A percentile compares a stretch with the other conserved stretches of the same genome.
phyloP scores from a whole-genome alignment of 2,113 vertebrate genomes.

The Strigops habroptila region DNA sequence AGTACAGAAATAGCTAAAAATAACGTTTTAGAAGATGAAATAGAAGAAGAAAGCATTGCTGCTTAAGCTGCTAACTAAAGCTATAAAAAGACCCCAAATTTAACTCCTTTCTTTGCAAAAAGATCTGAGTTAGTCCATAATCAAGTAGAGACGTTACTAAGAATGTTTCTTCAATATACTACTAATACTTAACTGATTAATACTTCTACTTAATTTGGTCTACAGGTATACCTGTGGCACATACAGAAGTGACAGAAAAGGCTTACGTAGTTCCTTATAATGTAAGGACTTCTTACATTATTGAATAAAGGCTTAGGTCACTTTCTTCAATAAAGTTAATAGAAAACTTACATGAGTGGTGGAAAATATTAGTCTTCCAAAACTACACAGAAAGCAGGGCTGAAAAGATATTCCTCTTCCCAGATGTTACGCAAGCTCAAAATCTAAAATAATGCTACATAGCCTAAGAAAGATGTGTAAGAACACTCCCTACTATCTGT shows the following conservation, averaged over 20 bases:
- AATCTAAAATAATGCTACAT: neutral
- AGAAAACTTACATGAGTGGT: neutral
- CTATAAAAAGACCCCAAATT: neutral
- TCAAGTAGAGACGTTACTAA: neutral
- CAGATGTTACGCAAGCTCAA: neutral
- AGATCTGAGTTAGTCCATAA: neutral
- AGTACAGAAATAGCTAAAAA: neutral
- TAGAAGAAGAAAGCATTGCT: neutral
- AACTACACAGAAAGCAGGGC: neutral
- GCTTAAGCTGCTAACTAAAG: neutral
- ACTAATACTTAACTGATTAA: neutral
- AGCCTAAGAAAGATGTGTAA: neutral
- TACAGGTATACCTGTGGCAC: accelerated
- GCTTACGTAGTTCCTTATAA: neutral
- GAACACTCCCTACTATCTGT: neutral
- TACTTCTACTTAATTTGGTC: neutral
- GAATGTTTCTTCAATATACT: neutral
- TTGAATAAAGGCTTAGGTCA: neutral
- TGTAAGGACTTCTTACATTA: neutral
- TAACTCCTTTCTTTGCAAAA: neutral
- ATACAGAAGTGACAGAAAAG: neutral
- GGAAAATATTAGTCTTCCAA: neutral
- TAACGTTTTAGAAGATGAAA: neutral
- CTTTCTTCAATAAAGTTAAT: neutral
- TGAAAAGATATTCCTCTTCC: neutral